phyloP scores from a whole-genome alignment of 2,888 invertebrate species.

The Drosophila meridiana region DNA sequence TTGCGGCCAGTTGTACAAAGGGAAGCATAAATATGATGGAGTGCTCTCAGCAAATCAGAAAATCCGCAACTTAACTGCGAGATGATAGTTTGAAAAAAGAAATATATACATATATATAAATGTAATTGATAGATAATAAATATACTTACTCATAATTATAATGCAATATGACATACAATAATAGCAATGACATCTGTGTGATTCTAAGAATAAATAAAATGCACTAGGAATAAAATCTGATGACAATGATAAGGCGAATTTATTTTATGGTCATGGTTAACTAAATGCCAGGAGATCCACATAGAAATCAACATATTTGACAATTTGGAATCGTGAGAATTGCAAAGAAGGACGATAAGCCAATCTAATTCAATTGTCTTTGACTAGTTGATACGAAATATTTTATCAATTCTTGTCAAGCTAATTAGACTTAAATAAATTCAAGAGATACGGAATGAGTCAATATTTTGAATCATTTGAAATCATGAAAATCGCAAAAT shows the following conservation, averaged over 20 bases:
- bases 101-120: not conserved
- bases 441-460: too few species aligned
- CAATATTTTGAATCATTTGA: too few species aligned
- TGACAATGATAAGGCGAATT: not conserved
- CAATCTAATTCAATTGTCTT: too few species aligned
- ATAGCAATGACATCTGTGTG: too few species aligned
- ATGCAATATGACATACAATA: too few species aligned
- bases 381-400: too few species aligned
- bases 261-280: not conserved
- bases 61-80: constrained; percentile 18
- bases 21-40: constrained; percentile 40
- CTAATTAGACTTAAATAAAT: too few species aligned
- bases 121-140: not conserved
- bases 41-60: constrained; percentile 29
- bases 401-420: too few species aligned
- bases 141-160: not conserved
- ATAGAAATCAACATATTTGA: too few species aligned
- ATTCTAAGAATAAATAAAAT: not conserved
- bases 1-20: constrained; percentile 32
- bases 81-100: not conserved
- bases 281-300: not conserved
- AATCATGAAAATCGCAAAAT: too few species aligned
- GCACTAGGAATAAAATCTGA: too few species aligned
- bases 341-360: not conserved
- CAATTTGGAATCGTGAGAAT: not conserved